Percentiles rank a stretch among this genome's conserved stretches.
Conservation (phyloP, 1,140 invertebrate genomes). For the Euschistus heros region DNA sequence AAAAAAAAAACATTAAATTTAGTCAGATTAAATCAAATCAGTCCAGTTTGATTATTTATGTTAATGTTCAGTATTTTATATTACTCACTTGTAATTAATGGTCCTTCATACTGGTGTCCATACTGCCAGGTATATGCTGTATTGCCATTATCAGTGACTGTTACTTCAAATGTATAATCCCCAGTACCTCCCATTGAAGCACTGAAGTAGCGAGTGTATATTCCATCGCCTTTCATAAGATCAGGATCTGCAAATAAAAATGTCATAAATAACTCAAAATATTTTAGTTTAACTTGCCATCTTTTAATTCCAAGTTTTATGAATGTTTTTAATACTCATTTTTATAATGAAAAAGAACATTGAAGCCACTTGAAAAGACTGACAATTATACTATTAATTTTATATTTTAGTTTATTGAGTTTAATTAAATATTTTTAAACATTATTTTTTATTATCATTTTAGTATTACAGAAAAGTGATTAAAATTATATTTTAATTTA, state of each 20-base stretch:
- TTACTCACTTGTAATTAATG: conserved; percentile 20
- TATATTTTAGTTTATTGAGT: too few species aligned
- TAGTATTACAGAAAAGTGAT: not conserved
- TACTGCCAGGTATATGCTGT: conserved; percentile 38
- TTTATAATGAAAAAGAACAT: too few species aligned
- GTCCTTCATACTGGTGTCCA: conserved; percentile 22
- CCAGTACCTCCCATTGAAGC: conserved; percentile 38
- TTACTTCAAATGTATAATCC: conserved; percentile 41
- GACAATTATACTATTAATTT: too few species aligned
- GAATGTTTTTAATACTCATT: too few species aligned
- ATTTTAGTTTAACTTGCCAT: not conserved
- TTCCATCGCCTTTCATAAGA: conserved; percentile 50
- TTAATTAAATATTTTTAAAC: too few species aligned
- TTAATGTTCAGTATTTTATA: not conserved
- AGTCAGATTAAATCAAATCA: too few species aligned
- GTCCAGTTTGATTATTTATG: too few species aligned
- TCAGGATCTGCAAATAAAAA: conserved; percentile 45
- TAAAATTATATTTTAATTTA: conserved; percentile 17
- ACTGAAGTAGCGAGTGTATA: conserved; percentile 52
- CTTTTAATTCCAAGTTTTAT: not conserved
- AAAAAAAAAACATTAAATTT: too few species aligned
- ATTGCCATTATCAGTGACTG: conserved; percentile 40
- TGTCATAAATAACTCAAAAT: not conserved
- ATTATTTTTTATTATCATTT: too few species aligned
- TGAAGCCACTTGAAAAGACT: too few species aligned